Evolutionary conservation across 2,888 invertebrate species (phyloP), one percentile per base, ranked within the genome.

Genomic region (Synanthedon andrenaeformis): DNA sequence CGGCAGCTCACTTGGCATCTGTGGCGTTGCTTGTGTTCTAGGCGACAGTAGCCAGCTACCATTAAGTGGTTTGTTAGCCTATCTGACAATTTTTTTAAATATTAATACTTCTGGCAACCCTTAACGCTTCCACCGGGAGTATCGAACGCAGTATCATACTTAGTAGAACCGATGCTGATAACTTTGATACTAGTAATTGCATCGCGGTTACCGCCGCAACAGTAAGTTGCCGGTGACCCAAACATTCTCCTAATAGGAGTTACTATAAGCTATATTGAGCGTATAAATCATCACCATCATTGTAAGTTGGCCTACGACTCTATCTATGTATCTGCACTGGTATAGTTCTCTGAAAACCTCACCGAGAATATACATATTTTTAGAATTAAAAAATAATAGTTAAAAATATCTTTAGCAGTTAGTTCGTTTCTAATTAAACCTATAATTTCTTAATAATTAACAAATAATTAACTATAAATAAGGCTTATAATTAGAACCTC

Each of bases 121-220:
- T 45, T 11, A 45, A 13, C 56, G 57, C 54, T 55, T 48, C 52
- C 54, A 54, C 55, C 53, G 57, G 58, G 61, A 59, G 63, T 63
- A 66, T 66, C 63, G 58, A 57, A 60, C 59, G 60, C 58, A 58
- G 60, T 59, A 62, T 64, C 64, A 55, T 61, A 57, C 59, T 59
- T 55, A 61, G 61, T 52, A 42, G 54, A 53, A 51, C 54, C 11
- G 62, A 64, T 64, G 60, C 59, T 60, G 53, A 53, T 61, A 62
- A 51, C 51, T 51, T 63, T 49, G 57, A 58, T 54, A 51, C 59
- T 60, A 53, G 64, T 65, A 61, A 59, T 64, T 60, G 63, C 63
- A 64, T 51, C 56, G 56, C 56, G 59, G 59, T 51, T 53, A 28
- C 42, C 19, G 17, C 41, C n/a, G 41, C 42, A 52, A 13, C 49